Percentiles rank a stretch among this genome's conserved stretches.
Evolutionary conservation across 2,113 vertebrate genomes (phyloP).

Genomic region (Hippocampus guttulatus): DNA sequence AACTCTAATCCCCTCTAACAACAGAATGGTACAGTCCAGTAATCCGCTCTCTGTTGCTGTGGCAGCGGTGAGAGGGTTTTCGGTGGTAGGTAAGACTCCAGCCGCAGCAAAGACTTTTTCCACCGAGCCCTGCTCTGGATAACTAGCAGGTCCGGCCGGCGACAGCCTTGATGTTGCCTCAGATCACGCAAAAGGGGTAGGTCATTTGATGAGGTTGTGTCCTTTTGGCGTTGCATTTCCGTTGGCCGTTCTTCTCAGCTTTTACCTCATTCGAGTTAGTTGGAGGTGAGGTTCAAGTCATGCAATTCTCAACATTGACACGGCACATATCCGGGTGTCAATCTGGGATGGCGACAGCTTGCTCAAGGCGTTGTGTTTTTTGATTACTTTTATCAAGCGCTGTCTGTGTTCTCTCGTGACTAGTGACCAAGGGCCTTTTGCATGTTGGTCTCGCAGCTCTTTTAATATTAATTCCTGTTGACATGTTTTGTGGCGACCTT

Average conservation of each 20-base stretch:
- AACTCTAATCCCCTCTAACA: constrained; percentile 79
- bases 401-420: constrained; percentile 11
- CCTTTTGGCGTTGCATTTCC: constrained; percentile 16
- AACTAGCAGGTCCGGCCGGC: constrained; percentile 57
- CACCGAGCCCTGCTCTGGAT: constrained; percentile 66
- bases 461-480: constrained; percentile 16
- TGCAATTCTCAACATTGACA: constrained; percentile 37
- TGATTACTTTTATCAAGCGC: constrained; percentile 12
- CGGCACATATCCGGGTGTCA: constrained; percentile 29
- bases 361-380: constrained; percentile 20
- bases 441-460: constrained; percentile 16
- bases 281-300: constrained; percentile 14
- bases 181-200: constrained; percentile 69
- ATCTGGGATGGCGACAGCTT: constrained; percentile 17
- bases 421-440: constrained; percentile 28
- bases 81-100: constrained; percentile 72
- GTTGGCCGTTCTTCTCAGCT: constrained; percentile 10
- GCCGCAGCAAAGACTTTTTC: constrained; percentile 61
- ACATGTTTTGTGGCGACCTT: not conserved
- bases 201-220: constrained; percentile 40
- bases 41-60: constrained; percentile 86
- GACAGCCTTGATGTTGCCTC: constrained; percentile 52
- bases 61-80: constrained; percentile 81
- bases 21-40: constrained; percentile 83
- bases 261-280: constrained; percentile 13